Evolutionary conservation across 2,113 vertebrate species (phyloP).

Genomic region (Dolichotis patagonum): DNA sequence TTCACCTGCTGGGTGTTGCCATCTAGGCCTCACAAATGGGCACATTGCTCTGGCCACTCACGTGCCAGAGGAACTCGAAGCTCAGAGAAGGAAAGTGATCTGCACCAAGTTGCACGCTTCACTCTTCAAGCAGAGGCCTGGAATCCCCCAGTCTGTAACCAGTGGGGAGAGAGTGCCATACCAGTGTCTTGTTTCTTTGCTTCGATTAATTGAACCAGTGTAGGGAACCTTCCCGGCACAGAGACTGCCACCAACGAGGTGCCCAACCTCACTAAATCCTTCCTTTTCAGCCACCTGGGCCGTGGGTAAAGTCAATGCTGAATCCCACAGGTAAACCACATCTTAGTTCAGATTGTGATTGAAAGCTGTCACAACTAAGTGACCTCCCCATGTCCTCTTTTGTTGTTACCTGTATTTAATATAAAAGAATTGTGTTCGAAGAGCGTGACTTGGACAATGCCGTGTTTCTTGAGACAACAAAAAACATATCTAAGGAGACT

Average conservation of each 20-base stretch:
- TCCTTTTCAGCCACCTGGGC: background rate
- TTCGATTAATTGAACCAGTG: background rate
- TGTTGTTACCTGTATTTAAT: background rate
- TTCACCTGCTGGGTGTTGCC: rapidly evolving
- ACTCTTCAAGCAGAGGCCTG: background rate
- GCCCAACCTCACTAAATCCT: background rate
- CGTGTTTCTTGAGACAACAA: background rate
- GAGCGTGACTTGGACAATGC: background rate
- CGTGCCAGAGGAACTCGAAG: background rate
- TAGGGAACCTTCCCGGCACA: background rate
- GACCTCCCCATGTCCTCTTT: background rate
- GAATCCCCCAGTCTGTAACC: background rate
- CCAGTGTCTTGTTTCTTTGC: background rate
- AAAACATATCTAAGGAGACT: background rate
- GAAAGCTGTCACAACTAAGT: background rate
- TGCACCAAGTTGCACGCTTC: background rate
- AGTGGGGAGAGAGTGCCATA: background rate
- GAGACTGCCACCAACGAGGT: background rate
- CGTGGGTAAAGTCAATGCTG: background rate
- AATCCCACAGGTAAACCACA: background rate
- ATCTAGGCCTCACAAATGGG: background rate
- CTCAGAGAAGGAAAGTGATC: background rate
- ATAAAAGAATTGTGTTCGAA: background rate
- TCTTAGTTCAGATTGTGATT: background rate
- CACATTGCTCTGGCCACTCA: too few relatives aligned